Evolutionary conservation across 2,797 vertebrate genomes (phyloP).

Genomic region (Betta splendens): DNA sequence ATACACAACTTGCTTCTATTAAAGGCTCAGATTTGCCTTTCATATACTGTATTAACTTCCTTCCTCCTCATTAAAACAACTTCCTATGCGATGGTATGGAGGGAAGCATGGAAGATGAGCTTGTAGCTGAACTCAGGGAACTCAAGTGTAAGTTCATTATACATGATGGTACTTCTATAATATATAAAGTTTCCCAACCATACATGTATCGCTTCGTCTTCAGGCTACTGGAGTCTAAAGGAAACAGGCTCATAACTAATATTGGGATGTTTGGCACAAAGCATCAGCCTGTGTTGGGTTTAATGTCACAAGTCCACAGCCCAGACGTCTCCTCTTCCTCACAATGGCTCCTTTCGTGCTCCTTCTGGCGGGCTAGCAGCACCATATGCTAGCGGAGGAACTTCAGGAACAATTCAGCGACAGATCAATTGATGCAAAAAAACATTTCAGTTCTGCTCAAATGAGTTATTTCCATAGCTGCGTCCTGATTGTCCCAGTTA

Average conservation of each 20-base stretch:
- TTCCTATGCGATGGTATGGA: neutral
- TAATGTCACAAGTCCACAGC: too few species aligned
- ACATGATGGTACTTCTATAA: neutral
- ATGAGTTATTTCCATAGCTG: constrained; percentile 25
- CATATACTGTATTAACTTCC: neutral
- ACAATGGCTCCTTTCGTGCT: constrained; percentile 7
- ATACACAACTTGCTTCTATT: neutral
- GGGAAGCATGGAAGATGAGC: neutral
- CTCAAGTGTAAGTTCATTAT: neutral
- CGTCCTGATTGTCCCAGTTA: constrained; percentile 17
- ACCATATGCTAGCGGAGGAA: constrained; percentile 32
- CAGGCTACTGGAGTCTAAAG: too few species aligned
- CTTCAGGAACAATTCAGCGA: constrained; percentile 28
- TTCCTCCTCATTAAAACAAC: too few species aligned
- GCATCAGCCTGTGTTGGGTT: too few species aligned
- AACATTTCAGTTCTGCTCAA: constrained; percentile 34
- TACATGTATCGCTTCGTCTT: too few species aligned
- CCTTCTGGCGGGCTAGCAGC: constrained; percentile 25
- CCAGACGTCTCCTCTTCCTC: neutral
- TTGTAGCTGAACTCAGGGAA: too few species aligned
- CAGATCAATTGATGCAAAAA: constrained; percentile 23
- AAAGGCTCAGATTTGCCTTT: neutral
- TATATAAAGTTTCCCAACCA: too few species aligned
- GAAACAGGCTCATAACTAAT: too few species aligned
- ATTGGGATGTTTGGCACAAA: too few species aligned